These are phyloP conservation scores for Harlomillsia oculata DNA, from an alignment of 1,140 invertebrate species.

Conservation along the genomic window DNA sequence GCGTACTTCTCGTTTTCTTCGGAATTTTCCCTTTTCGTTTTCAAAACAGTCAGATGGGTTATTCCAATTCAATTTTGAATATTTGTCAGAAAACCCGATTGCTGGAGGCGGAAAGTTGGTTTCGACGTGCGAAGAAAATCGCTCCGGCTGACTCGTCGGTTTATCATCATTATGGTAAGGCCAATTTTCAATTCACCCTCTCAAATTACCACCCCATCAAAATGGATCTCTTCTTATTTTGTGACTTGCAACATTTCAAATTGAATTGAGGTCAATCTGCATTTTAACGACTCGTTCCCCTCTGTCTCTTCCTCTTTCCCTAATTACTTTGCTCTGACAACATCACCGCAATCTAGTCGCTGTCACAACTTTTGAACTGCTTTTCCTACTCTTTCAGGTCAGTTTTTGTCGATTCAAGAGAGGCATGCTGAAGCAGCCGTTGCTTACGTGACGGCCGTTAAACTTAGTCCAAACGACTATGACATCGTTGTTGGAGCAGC, in stretches of 20 bases:
- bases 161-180: constrained; percentile 73
- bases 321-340: too few relatives aligned
- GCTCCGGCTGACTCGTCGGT: constrained; percentile 72
- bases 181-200: neutral
- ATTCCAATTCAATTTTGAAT: constrained; percentile 19
- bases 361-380: too few relatives aligned
- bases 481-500: constrained; percentile 75
- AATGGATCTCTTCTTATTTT: neutral
- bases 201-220: neutral
- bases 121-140: constrained; percentile 67
- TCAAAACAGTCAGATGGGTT: neutral
- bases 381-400: constrained; percentile 51
- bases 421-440: constrained; percentile 69
- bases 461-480: constrained; percentile 66
- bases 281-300: too few relatives aligned
- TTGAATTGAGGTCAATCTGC: too few relatives aligned
- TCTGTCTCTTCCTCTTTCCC: too few relatives aligned
- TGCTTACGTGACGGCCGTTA: constrained; percentile 62
- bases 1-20: neutral
- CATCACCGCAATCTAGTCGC: too few relatives aligned
- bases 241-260: too few relatives aligned
- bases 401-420: constrained; percentile 69
- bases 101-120: constrained; percentile 79
- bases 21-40: neutral
- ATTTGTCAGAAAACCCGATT: constrained; percentile 61